Conservation (phyloP, 2,113 vertebrate genomes). For the Cinclus mexicanus region DNA sequence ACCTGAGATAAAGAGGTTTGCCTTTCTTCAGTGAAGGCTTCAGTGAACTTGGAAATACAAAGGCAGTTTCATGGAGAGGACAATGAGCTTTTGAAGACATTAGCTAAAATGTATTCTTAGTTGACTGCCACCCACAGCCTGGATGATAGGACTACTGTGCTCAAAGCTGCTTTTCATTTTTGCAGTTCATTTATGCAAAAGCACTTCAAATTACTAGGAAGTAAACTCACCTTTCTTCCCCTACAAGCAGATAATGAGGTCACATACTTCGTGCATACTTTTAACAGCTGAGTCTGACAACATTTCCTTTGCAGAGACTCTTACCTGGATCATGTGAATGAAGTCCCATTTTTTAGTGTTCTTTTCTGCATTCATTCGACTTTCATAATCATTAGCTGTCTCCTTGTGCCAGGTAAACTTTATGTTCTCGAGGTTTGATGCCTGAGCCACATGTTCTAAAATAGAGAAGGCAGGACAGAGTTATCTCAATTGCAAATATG, state of each 20-base stretch:
- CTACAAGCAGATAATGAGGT: constrained; percentile 30
- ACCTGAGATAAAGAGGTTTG: neutral
- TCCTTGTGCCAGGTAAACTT: constrained; percentile 88
- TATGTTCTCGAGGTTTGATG: constrained; percentile 78
- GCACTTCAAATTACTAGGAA: constrained; percentile 34
- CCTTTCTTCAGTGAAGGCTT: neutral
- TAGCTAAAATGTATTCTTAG: neutral
- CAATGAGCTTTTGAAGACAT: neutral
- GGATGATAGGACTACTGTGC: constrained; percentile 27
- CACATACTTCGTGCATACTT: neutral
- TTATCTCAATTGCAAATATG: constrained; percentile 69
- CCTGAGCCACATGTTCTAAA: constrained; percentile 82
- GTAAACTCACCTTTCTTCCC: constrained; percentile 37
- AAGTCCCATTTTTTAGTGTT: constrained; percentile 85
- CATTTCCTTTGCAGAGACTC: constrained; percentile 1
- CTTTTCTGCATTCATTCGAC: constrained; percentile 76
- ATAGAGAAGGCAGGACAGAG: constrained; percentile 3
- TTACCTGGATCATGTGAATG: constrained; percentile 97
- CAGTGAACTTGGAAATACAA: neutral
- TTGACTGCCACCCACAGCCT: constrained; percentile 31
- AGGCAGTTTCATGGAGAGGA: constrained; percentile 10
- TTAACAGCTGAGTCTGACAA: neutral
- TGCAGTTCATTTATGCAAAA: constrained; percentile 37
- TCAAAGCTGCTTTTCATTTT: constrained; percentile 40
- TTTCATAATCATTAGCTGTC: constrained; percentile 87